A percentile compares a stretch with the other conserved stretches of the same genome.
Conservation (phyloP, 2,888 invertebrate genomes). For the Flexamia atlantica region DNA sequence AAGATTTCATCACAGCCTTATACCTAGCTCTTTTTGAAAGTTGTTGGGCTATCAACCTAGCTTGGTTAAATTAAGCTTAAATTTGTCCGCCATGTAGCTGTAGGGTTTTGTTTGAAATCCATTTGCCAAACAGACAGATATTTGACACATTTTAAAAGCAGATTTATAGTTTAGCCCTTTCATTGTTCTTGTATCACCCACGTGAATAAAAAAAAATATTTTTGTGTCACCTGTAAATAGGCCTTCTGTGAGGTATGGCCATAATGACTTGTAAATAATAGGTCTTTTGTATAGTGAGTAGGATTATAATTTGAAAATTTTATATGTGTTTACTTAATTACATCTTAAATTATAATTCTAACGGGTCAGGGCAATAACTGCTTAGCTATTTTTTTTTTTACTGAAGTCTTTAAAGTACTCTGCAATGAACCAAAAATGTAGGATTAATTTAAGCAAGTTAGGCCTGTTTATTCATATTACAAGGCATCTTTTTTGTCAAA, state of each 20-base stretch:
- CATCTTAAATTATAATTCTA: constrained; percentile 20
- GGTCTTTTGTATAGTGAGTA: constrained; percentile 38
- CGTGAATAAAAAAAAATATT: not conserved
- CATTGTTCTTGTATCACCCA: constrained; percentile 13
- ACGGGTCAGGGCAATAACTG: constrained; percentile 2
- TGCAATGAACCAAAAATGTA: not conserved
- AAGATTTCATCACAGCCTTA: constrained; percentile 27
- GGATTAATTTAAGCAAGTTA: not conserved
- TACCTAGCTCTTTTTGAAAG: not conserved
- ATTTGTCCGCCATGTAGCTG: not conserved
- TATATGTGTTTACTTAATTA: constrained; percentile 28
- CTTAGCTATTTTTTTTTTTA: not conserved
- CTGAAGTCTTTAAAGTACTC: too few relatives aligned
- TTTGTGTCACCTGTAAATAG: constrained; percentile 40
- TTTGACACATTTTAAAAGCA: not conserved
- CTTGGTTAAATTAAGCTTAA: constrained; percentile 27
- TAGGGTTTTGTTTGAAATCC: not conserved
- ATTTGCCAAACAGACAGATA: not conserved
- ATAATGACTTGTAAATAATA: constrained; percentile 37
- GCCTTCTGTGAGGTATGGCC: constrained; percentile 8
- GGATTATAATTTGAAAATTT: constrained; percentile 37
- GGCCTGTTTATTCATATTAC: not conserved
- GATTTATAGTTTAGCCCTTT: constrained; percentile 1
- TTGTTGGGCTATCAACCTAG: constrained; percentile 18
- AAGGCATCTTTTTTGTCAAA: too few relatives aligned